Evolutionary conservation across 2,888 invertebrate species (phyloP).

Genomic region (Cataglyphis livida): DNA sequence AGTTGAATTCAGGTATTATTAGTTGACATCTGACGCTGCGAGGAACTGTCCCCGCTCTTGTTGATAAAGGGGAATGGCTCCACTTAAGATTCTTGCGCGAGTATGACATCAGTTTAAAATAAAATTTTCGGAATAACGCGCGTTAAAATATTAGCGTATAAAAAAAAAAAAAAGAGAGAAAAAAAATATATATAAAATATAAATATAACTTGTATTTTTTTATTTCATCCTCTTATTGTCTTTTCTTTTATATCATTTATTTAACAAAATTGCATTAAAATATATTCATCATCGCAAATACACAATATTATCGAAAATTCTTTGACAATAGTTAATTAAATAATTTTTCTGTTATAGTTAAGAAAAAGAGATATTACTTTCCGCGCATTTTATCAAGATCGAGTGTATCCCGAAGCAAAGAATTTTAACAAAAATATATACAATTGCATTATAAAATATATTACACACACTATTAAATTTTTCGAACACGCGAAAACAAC

Average conservation of each 20-base stretch:
- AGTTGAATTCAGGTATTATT: slow-evolving; percentile 49
- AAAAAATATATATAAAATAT: neutral
- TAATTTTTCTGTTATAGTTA: neutral
- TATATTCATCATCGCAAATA: neutral
- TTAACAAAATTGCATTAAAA: neutral
- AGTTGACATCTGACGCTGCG: slow-evolving; percentile 45
- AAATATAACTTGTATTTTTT: slow-evolving; percentile 1
- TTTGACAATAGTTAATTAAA: neutral
- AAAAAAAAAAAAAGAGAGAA: neutral
- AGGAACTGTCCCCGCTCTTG: slow-evolving; percentile 30
- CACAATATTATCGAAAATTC: neutral
- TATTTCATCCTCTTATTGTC: neutral
- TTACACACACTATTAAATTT: slow-evolving; percentile 34
- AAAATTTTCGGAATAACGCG: neutral
- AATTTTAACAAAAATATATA: slow-evolving; percentile 3
- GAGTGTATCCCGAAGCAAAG: neutral
- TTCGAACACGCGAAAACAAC: slow-evolving; percentile 25
- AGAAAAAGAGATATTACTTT: neutral
- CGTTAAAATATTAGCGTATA: neutral
- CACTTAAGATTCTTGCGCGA: slow-evolving; percentile 20
- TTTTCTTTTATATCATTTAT: neutral
- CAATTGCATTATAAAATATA: slow-evolving; percentile 19
- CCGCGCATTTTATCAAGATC: neutral
- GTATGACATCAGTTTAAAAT: neutral
- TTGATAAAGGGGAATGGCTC: slow-evolving; percentile 17